These are phyloP conservation scores for Lithophane socia DNA, from an alignment of 2,888 invertebrate genomes.

Conservation along the genomic window DNA sequence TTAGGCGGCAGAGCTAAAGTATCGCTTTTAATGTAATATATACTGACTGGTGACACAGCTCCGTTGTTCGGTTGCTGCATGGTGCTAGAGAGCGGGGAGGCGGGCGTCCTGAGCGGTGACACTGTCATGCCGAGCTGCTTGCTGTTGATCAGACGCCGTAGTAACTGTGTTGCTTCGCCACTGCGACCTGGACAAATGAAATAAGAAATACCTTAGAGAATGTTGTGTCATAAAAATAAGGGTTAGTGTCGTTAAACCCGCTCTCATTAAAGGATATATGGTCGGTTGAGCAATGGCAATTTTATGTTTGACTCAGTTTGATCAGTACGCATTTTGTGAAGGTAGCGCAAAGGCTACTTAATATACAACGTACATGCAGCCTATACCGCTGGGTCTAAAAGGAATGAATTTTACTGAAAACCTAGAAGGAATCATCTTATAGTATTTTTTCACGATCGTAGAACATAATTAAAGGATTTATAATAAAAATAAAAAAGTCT, in stretches of 20 bases:
- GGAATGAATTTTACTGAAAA: too few species aligned
- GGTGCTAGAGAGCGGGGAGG: conserved; percentile 78
- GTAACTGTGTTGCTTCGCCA: conserved; percentile 94
- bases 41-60: conserved; percentile 74
- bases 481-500: too few species aligned
- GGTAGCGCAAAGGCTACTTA: background rate
- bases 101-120: conserved; percentile 85
- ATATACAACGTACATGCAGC: too few species aligned
- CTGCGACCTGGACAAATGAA: conserved; percentile 84
- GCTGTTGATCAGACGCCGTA: conserved; percentile 94
- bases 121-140: conserved; percentile 93
- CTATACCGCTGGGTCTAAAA: too few species aligned
- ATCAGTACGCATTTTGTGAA: background rate
- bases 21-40: background rate
- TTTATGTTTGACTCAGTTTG: background rate
- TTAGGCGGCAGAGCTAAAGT: background rate
- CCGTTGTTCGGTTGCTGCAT: conserved; percentile 81
- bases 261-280: background rate
- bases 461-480: too few species aligned
- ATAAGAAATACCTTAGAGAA: background rate
- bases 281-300: background rate
- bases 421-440: too few species aligned
- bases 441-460: too few species aligned
- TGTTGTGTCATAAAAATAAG: background rate
- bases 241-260: too few species aligned